Base-by-base conservation (phyloP, 2,888 invertebrate genomes). In the Carterocephalus palaemon region DNA sequence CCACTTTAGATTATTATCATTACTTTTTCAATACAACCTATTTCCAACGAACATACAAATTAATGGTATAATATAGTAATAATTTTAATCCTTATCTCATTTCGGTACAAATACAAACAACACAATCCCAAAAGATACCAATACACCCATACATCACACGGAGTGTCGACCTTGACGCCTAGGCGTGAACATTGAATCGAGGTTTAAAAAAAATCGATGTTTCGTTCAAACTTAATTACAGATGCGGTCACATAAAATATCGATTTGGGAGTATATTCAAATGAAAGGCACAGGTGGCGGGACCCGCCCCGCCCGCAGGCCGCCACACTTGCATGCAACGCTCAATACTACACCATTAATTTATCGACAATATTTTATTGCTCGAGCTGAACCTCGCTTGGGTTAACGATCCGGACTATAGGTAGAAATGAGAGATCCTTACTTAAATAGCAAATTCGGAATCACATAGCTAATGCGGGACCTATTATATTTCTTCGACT, bases 211-310 rank as follows among this genome's bases (percentile, higher is more conserved):
- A 63, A 60, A 57, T 52, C 60, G 60, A 66, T 69, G 68, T 71
- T 73, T 70, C 73, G 75, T 73, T 77, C 70, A 62, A 61, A 68
- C 68, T 76, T 84, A 85, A 85, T 85, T 83, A 84, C 81, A 82
- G 67, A 67, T 67, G 61, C 65, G 74, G 71, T 72, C 77, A 74
- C 64, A 78, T 83, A 78, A 85, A 80, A 79, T 85, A 85, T 84
- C 75, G 83, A 72, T 78, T 80, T 75, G 75, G 75, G 75, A 67
- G 68, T 69, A 75, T 71, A 75, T 74, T 71, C 75, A 69, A 76
- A 75, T 67, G 74, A 54, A 64, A 52, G 54, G 70, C 71, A 78
- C 82, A 83, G 83, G 85, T 84, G 84, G 72, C 70, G 60, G 57
- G 70, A 52, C 56, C 71, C 82, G 82, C 82, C 82, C 67, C 57